Base-by-base conservation (phyloP, 2,797 vertebrate genomes). In the Mormyrus proboscirostris region DNA sequence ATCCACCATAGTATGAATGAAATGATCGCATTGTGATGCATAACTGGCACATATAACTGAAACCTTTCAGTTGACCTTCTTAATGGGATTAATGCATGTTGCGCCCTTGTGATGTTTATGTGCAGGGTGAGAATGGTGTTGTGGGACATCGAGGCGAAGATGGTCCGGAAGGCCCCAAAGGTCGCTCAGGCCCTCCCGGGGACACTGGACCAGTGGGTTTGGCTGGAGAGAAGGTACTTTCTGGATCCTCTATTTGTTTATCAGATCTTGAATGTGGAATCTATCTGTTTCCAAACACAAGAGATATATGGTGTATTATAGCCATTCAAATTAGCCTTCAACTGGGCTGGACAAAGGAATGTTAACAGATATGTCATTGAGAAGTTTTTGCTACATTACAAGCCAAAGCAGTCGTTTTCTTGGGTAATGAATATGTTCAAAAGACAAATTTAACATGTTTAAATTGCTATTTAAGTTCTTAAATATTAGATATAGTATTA, bases 111-210 rank as follows among this genome's bases (percentile, higher is more conserved):
- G 14, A 47, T 65, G 25, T 84, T 57, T 89, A 59, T 90, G 16
- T 73, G 33, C 90, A 96, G 96, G 96, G 96, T 86, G 96, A 96
- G 57, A 0, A 0, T 1, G 96, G 96, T 3, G 90, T 95, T 0
- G 0, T 88, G 0, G 99, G 98, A 38, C 29, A 94, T 59, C 95
- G 98, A 94, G 99, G 99, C 93, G 98, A 99, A 93, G 99, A 99
- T 1, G 99, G 99, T 50, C 99, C 99, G 0, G 99, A 99, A 93
- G 99, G 99, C 55, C 99, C 98, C 3, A 99, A 99, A 93, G 98
- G 98, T 91, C 97, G 97, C 88, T 93, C 97, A 0, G 99, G 99
- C 87, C 98, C 99, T 10, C 90, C 92, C 14, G 99, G 99, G 90
- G 99, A 99, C 50, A 0, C 94, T 2, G 98, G 99, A 41, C 94